These are phyloP conservation scores for Apostichopus californicus DNA, from an alignment of 35 echinoderm and acorn worm genomes.

Conservation along the genomic window DNA sequence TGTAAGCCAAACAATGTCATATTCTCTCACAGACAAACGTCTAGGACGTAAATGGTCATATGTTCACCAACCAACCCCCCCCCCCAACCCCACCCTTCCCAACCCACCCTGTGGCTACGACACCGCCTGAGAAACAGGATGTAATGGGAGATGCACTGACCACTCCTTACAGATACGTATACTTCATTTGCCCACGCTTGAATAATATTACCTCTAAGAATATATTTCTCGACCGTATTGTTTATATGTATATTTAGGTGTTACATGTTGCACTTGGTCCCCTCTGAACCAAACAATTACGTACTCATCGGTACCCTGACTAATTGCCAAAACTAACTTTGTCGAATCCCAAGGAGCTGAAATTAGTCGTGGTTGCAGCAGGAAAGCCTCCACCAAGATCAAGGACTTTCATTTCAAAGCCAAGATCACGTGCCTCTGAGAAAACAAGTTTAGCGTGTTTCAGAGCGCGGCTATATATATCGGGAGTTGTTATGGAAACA, in stretches of 20 bases:
- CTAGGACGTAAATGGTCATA: too few species aligned
- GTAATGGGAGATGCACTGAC: too few species aligned
- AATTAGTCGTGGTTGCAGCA: not conserved
- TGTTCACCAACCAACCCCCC: too few species aligned
- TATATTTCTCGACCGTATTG: not conserved
- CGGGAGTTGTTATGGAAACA: not conserved
- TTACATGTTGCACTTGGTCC: not conserved
- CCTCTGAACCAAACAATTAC: not conserved
- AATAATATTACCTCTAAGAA: not conserved
- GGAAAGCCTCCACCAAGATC: slow-evolving; percentile 50
- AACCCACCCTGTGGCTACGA: too few species aligned
- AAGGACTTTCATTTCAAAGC: slow-evolving; percentile 34
- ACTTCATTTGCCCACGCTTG: not conserved
- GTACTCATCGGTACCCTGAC: too few species aligned
- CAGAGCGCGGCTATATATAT: not conserved
- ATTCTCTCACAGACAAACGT: too few species aligned
- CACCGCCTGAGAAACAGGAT: too few species aligned
- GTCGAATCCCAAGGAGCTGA: not conserved
- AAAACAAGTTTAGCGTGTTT: not conserved
- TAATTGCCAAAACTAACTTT: not conserved
- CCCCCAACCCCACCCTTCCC: too few species aligned
- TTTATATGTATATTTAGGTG: not conserved
- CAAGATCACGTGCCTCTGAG: not conserved
- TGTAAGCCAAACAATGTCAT: too few species aligned
- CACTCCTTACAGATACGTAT: not conserved